Evolutionary conservation across 2,113 vertebrate genomes (phyloP), one percentile per base, ranked within the genome.

Genomic region (Alouatta palliata): DNA sequence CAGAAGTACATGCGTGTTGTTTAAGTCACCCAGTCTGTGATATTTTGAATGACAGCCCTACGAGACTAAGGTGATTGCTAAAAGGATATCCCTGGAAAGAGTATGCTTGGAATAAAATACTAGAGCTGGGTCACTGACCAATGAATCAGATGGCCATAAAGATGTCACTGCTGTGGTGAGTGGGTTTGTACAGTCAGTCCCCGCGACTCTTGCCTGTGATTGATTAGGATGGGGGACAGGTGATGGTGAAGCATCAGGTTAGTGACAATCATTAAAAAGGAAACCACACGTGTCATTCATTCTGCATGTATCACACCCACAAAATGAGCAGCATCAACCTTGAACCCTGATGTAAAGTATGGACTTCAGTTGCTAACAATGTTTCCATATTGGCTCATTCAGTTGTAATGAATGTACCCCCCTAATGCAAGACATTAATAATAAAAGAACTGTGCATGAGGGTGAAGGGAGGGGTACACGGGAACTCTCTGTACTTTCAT

Each of bases 391-490:
- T 5, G 7, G 47, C 56, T 52, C 35, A 52, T 76, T 64, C 30
- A 30, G 1, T 19, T 16, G 27, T 25, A 77, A 87, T 8, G 27
- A 40, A 43, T 7, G 10, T 23, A 32, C 12, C 35, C 40, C 27
- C 9, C 27, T 35, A 66, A 91, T 19, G 6, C 2, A 27, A 77
- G 13, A 11, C 13, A 0, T 66, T 32, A 20, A 13, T 35, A n/a
- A 49, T 0, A 2, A 16, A 19, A 37, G 27, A 16, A 4, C 37
- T 30, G 6, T 43, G 13, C 43, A 1, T 23, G 68, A 32, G 9
- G 58, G 14, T 19, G 1, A 30, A 4, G n/a, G 2, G 40, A 9
- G 25, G 43, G 32, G 5, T 23, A 43, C 14, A 20, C 2, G 23
- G 32, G 3, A 27, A 2, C 32, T 56, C n/a, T 75, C 70, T 43